Percentiles rank a stretch among this genome's conserved stretches.
These are phyloP conservation scores for Coreoperca whiteheadi DNA, from an alignment of 2,113 vertebrate genomes.

Conservation along the genomic window DNA sequence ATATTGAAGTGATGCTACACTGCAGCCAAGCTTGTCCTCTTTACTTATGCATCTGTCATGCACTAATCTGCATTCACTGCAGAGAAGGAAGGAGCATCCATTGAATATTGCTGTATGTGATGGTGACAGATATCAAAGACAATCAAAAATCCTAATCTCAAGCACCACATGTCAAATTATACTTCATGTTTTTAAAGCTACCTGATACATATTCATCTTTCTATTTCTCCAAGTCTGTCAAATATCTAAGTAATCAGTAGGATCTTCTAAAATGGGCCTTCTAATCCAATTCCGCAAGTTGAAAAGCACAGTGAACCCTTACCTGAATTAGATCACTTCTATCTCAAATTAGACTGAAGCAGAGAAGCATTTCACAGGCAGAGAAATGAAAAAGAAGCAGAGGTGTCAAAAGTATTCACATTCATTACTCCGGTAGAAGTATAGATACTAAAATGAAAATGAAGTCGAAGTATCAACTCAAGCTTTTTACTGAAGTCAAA, in stretches of 20 bases:
- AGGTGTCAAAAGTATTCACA: too few relatives aligned
- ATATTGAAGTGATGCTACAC: slow-evolving; percentile 3
- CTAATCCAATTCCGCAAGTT: neutral
- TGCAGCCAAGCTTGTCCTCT: slow-evolving; percentile 33
- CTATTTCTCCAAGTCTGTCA: neutral
- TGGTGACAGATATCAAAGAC: neutral
- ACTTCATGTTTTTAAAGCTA: neutral
- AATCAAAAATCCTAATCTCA: neutral
- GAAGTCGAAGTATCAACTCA: too few relatives aligned
- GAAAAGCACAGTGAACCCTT: neutral
- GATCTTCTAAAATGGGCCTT: neutral
- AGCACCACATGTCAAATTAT: neutral
- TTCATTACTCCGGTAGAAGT: too few relatives aligned
- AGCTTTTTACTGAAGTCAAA: too few relatives aligned
- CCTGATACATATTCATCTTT: neutral
- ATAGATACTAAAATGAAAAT: too few relatives aligned
- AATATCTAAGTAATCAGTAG: neutral
- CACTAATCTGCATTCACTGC: slow-evolving; percentile 23
- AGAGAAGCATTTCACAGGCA: neutral
- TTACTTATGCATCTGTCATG: slow-evolving; percentile 20
- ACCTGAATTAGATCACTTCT: neutral
- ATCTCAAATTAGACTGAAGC: neutral
- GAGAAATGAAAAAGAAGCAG: neutral
- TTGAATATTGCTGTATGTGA: neutral
- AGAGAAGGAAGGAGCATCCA: slow-evolving; percentile 6